Conservation (phyloP, 2,888 invertebrate genomes). For the Emmelina monodactyla region DNA sequence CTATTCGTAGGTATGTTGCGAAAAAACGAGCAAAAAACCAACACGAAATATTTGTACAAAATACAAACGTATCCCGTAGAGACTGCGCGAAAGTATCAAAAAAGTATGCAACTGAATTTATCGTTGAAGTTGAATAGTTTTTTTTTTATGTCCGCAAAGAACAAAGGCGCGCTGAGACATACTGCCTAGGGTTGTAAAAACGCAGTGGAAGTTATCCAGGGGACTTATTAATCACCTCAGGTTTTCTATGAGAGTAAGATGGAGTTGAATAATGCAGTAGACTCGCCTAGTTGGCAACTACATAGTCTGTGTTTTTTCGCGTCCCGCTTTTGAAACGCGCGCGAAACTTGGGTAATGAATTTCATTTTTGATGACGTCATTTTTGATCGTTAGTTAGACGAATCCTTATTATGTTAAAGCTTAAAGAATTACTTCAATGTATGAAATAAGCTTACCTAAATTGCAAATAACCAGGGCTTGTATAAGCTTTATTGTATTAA, state of each 20-base stretch:
- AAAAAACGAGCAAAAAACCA: too few relatives aligned
- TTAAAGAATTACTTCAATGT: too few relatives aligned
- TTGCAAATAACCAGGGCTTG: too few relatives aligned
- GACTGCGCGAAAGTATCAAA: too few relatives aligned
- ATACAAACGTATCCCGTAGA: too few relatives aligned
- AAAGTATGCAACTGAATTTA: neutral
- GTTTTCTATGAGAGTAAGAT: conserved; percentile 16
- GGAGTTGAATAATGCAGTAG: conserved; percentile 30
- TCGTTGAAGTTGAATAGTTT: neutral
- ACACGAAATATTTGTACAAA: too few relatives aligned
- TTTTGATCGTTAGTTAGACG: too few relatives aligned
- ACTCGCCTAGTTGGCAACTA: conserved; percentile 18
- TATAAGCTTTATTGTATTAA: too few relatives aligned
- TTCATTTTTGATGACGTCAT: neutral
- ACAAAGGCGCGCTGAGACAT: neutral
- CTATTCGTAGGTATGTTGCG: too few relatives aligned
- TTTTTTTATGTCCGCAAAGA: conserved; percentile 1
- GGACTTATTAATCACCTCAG: conserved; percentile 23
- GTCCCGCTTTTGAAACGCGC: neutral
- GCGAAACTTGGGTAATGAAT: neutral
- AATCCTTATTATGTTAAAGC: too few relatives aligned
- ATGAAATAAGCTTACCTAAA: too few relatives aligned
- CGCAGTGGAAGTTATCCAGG: conserved; percentile 3
- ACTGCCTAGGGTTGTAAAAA: conserved; percentile 3
- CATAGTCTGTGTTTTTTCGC: conserved; percentile 12